phyloP scores from a whole-genome alignment of 1,140 invertebrate species.

The Xylocopa sonorina region DNA sequence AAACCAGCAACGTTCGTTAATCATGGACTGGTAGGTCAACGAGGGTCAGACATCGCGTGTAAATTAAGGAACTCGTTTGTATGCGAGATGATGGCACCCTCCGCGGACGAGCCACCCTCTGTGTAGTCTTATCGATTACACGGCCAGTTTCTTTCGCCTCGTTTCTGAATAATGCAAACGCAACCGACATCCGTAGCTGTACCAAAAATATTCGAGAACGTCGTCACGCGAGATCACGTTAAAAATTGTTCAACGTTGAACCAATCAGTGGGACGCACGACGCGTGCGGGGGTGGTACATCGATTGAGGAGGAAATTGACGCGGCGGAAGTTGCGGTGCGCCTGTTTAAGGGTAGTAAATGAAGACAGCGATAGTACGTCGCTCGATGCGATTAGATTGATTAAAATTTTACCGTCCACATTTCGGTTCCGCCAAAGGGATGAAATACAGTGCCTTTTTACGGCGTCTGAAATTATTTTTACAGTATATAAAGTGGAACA shows the following conservation, averaged over 20 bases:
- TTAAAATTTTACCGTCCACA: too few relatives aligned
- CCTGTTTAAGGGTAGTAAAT: too few relatives aligned
- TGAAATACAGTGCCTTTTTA: too few relatives aligned
- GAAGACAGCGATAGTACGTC: too few relatives aligned
- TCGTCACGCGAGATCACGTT: slow-evolving; percentile 5
- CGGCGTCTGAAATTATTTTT: too few relatives aligned
- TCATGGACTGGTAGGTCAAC: background rate
- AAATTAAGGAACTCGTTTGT: slow-evolving; percentile 30
- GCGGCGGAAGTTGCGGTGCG: too few relatives aligned
- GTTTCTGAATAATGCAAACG: slow-evolving; percentile 55
- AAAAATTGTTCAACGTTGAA: background rate
- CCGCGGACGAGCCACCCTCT: slow-evolving; percentile 6
- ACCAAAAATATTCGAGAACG: background rate
- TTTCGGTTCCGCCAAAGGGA: too few relatives aligned
- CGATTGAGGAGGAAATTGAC: too few relatives aligned
- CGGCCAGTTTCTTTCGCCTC: slow-evolving; percentile 31
- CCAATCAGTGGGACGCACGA: background rate
- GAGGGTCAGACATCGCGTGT: background rate
- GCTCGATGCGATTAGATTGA: too few relatives aligned
- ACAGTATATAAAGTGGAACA: too few relatives aligned
- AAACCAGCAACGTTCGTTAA: background rate
- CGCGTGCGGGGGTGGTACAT: too few relatives aligned
- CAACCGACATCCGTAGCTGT: slow-evolving; percentile 24
- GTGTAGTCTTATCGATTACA: slow-evolving; percentile 44
- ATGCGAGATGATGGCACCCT: background rate